Conservation (phyloP, 2,113 vertebrate genomes). For the Hyperoodon ampullatus region DNA sequence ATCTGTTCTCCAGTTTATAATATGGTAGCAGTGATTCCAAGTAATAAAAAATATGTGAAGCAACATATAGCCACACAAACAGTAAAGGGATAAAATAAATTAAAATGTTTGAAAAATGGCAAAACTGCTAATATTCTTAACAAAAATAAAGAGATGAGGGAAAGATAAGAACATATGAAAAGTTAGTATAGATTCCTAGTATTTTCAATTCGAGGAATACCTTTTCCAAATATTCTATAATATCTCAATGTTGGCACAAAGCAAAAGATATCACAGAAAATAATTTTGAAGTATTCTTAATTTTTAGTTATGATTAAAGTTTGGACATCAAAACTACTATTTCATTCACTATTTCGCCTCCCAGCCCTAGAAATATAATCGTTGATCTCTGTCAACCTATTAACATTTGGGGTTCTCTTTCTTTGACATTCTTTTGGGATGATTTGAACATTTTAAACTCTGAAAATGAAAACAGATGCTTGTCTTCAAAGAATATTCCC, state of each 20-base stretch:
- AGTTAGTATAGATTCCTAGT: neutral
- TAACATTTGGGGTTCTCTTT: slow-evolving; percentile 41
- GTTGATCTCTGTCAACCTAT: slow-evolving; percentile 52
- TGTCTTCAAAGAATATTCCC: slow-evolving; percentile 44
- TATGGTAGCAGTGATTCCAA: neutral
- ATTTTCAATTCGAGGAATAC: neutral
- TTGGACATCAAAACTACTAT: slow-evolving; percentile 40
- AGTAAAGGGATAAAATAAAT: neutral
- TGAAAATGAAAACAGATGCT: slow-evolving; percentile 45
- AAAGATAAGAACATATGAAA: neutral
- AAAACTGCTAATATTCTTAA: neutral
- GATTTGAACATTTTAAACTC: slow-evolving; percentile 48
- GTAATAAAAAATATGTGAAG: neutral
- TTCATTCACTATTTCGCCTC: neutral
- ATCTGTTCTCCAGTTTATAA: neutral
- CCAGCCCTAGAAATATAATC: neutral
- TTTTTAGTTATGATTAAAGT: slow-evolving; percentile 31
- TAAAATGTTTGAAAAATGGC: neutral
- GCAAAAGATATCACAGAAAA: neutral
- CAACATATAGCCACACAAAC: neutral
- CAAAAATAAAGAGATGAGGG: neutral
- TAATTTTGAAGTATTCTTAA: neutral
- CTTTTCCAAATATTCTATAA: slow-evolving; percentile 17
- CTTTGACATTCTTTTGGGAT: slow-evolving; percentile 50
- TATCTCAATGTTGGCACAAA: slow-evolving; percentile 18